Base-by-base conservation (phyloP, 2,888 invertebrate genomes). In the Fabriciana adippe region DNA sequence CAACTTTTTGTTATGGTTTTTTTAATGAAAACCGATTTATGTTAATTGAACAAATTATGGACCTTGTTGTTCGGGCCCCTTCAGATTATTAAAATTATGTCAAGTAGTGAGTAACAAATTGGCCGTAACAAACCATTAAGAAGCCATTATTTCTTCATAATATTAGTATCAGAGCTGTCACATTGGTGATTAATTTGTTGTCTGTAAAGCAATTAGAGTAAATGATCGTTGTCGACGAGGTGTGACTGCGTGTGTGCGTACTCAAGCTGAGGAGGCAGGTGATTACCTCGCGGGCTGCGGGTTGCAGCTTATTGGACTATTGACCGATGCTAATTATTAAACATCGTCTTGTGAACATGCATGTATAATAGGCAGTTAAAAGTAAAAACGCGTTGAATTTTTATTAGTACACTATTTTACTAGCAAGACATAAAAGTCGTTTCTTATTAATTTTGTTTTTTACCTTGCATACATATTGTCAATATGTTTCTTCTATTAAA, bases 101-200 rank as follows among this genome's bases (percentile, higher is more conserved):
- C 72, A 69, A 73, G 54, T 72, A 61, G 71, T 67, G 66, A 70
- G 71, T 72, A 72, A 75, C 73, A 75, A 73, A 72, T 72, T 63
- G 67, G 56, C 67, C 69, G 61, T 74, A 77, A 78, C 77, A 77
- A 79, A 72, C 76, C 72, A 81, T 83, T 83, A 83, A 79, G 77
- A 79, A 78, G 78, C 82, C 82, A 83, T 85, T 82, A 82, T 82
- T 83, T 79, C 73, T 81, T 82, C 73, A 78, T 81, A 83, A 83
- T 83, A 77, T 74, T 78, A 76, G 78, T 85, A 86, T 86, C 82
- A 78, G 74, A 78, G 80, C 84, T 87, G 89, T 88, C 89, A 84
- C 82, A 85, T 86, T 85, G 83, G 84, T 89, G 86, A 90, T 90
- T 89, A 88, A 89, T 89, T 84, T 77, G 86, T 86, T 84, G 85